A percentile compares a stretch with the other conserved stretches of the same genome.
Conservation (phyloP, 1,140 invertebrate species). For the Conus ventricosus region DNA sequence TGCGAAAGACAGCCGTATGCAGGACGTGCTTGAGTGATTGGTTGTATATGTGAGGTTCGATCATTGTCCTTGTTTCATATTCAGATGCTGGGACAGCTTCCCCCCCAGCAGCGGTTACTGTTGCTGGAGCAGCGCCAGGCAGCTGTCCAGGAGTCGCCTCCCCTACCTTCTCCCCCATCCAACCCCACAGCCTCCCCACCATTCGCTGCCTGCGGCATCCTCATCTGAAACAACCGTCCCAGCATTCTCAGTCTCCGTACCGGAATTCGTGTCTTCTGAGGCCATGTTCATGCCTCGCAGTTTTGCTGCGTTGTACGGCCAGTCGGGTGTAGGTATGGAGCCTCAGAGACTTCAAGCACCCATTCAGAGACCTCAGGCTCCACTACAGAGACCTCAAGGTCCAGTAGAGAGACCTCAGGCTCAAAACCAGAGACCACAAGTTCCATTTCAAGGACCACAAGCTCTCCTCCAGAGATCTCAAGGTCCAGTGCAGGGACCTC, state of each 20-base stretch:
- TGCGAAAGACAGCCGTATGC: too few species aligned
- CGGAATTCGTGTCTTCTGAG: not conserved
- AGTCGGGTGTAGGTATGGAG: not conserved
- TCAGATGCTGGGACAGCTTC: slow-evolving; percentile 29
- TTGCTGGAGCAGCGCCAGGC: slow-evolving; percentile 15
- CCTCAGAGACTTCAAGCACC: not conserved
- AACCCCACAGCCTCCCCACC: not conserved
- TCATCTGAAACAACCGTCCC: not conserved
- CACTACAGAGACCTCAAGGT: too few species aligned
- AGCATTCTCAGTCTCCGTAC: not conserved
- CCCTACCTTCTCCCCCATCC: slow-evolving; percentile 30
- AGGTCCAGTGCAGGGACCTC: too few species aligned
- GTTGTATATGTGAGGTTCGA: too few species aligned
- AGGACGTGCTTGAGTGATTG: too few species aligned
- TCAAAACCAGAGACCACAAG: too few species aligned
- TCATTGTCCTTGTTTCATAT: not conserved
- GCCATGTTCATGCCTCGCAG: not conserved
- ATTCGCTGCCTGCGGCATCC: not conserved
- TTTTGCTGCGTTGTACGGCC: not conserved
- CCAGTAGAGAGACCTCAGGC: too few species aligned
- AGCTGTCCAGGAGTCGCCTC: slow-evolving; percentile 40
- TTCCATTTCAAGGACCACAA: too few species aligned
- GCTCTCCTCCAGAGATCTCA: too few species aligned
- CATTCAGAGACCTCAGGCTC: not conserved
- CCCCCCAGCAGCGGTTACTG: slow-evolving; percentile 18